Evolutionary conservation across 1,140 invertebrate species (phyloP), one percentile per base, ranked within the genome.

Genomic region (Bombus pyrosoma): DNA sequence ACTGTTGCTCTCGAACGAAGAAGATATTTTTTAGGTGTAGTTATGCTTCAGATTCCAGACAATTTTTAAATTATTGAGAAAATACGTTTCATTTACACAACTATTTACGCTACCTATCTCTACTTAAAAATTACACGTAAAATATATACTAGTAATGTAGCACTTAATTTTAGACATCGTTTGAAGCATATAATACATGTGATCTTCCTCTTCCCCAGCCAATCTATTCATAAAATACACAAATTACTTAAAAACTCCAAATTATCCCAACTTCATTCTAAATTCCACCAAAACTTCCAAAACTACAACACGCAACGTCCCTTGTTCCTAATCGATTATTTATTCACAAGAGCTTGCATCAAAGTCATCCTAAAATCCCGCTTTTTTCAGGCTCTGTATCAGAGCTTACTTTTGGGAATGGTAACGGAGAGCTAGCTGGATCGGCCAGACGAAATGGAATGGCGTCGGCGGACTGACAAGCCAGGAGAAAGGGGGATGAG

Each of bases 401-500:
- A 62, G 57, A 84, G 59, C 68, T 76, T 82, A 84, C 88, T 89
- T 89, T 90, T 57, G 28, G 64, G 66, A 69, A 68, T 68, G 39
- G 59, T 76, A 68, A 68, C 72, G 41, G 43, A 53, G 4, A 62
- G 47, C 73, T 13, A 37, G 37, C 32, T 37, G 57, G 66, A 79
- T 76, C 75, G 76, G 73, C 41, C 62, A 82, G 90, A 79, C 79
- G 87, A 89, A 87, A 87, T 87, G 80, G 87, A 88, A 74, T 66
- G 77, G 86, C 85, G 89, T 78, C 74, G 39, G 43, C 74, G 62
- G 57, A 72, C 43, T 74, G 75, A 74, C 75, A 75, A 82, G 81
- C 76, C 57, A 73, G 62, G 34, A 62, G 37, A 68, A 71, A 66
- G 78, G 85, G 25, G 66, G 15, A 47, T 28, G 34, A n/a, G 53